Evolutionary conservation across 2,113 vertebrate genomes (phyloP), one percentile per base, ranked within the genome.

Genomic region (Amphiprion ocellaris): DNA sequence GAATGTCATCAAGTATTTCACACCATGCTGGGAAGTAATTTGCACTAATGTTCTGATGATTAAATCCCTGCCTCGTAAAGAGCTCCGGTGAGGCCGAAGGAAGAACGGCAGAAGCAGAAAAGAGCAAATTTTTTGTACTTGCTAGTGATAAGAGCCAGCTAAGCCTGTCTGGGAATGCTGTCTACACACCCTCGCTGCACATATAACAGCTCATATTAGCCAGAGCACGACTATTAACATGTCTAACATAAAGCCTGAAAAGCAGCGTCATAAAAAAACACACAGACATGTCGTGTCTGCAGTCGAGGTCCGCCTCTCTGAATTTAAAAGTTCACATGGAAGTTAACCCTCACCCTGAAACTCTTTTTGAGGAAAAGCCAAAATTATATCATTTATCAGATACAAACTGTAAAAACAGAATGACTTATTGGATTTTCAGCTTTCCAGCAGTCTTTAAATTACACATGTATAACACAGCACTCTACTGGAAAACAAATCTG

Each of bases 141-240:
- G 9, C 28, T n/a, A 41, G 62, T 82, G 80, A 87, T 83, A 77
- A 87, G 75, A 88, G 65, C 53, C 30, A 56, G 74, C 82, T 85
- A 65, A 76, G 79, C 71, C 74, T 50, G 89, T 89, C 89, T 82
- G 74, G 74, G 89, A 90, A 90, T 87, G 78, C 59, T 19, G 84
- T 54, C 68, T 47, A 46, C 61, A 82, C 65, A 79, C 47, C 19
- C 23, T 53, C 2, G 64, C 55, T 71, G 77, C 68, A 82, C 69
- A 86, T 82, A 84, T 73, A 58, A 74, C 56, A 50, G 66, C 2
- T 11, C 24, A 59, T 52, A 69, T 67, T 46, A 53, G 67, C 15
- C 26, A 53, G 61, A 26, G 30, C 49, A 54, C 59, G n/a, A 52
- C 28, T 56, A 70, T 70, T 76, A 76, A 69, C 69, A 30, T 46